Evolutionary conservation across 2,113 vertebrate species (phyloP).

Genomic region (Poecilia latipinna): DNA sequence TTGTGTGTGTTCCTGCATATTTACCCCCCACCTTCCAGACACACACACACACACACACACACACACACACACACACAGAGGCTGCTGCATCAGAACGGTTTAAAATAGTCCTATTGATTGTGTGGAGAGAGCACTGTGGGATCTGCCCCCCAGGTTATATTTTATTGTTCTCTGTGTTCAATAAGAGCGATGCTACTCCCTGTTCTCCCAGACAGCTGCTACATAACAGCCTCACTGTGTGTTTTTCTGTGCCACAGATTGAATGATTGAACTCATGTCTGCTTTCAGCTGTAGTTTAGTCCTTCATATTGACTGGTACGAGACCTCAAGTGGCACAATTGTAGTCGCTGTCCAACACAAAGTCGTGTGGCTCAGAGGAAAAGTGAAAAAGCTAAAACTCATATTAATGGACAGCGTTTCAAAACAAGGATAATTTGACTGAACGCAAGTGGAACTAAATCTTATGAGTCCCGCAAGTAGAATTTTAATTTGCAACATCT

Average conservation of each 20-base stretch:
- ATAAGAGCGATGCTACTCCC: constrained; percentile 65
- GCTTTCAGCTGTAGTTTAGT: constrained; percentile 60
- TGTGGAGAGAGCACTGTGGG: constrained; percentile 41
- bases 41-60: constrained; percentile 31
- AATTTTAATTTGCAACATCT: no score
- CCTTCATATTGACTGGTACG: constrained; percentile 66
- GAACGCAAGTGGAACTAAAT: no score
- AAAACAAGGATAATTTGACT: neutral
- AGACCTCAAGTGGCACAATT: constrained; percentile 43
- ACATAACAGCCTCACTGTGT: constrained; percentile 61
- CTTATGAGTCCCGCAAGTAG: no score
- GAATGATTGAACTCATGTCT: constrained; percentile 72
- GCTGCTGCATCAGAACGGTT: constrained; percentile 49
- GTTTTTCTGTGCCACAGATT: constrained; percentile 65
- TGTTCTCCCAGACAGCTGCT: constrained; percentile 65
- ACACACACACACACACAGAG: constrained; percentile 28
- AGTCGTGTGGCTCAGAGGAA: constrained; percentile 10
- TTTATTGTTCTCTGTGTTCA: constrained; percentile 77
- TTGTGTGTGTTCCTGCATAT: neutral
- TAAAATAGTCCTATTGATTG: constrained; percentile 75
- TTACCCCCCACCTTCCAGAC: constrained; percentile 17
- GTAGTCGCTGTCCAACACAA: constrained; percentile 10
- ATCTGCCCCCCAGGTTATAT: constrained; percentile 69
- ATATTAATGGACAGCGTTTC: constrained; percentile 11
- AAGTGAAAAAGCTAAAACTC: constrained; percentile 9